Evolutionary conservation across 2,888 invertebrate genomes (phyloP), one percentile per base, ranked within the genome.

Genomic region (Nasonovia ribisnigri): DNA sequence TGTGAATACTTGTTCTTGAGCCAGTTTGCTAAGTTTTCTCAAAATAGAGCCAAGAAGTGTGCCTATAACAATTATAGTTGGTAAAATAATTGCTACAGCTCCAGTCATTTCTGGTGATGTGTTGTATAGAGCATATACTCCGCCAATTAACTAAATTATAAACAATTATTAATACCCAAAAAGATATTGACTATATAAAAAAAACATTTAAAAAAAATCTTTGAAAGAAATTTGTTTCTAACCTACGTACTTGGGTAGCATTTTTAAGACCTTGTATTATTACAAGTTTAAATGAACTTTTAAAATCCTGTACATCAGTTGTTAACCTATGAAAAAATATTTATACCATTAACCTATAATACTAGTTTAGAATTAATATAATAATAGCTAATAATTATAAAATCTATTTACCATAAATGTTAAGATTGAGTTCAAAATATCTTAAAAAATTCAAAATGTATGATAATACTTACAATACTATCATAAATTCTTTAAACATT

Each of bases 221-320:
- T n/a, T 42, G 1, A 88, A 88, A 51, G 13, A 94, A 77, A 90
- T 11, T 57, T 43, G 42, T 60, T 57, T 94, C 84, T 91, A 51
- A 93, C 43, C 43, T 88, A 94, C 84, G 95, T 94, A 99, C 98
- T 97, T 99, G 99, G 0, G 99, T 98, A 10, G 97, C 96, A 89
- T 98, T 98, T 94, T 98, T 96, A 57, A 99, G 96, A 1, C 99
- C 99, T 95, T 99, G 99, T 1, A 99, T 98, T 88, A 99, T 97
- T 48, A 98, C 98, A 95, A 98, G 97, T 95, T 99, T 99, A 95
- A 99, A 99, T 1, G 98, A 98, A 95, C 99, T 98, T 96, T 99
- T 99, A 95, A 99, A 99, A 95, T 99, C 99, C 96, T 99, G 99
- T 20, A 99, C 97, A 96, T 99, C 99, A 88, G 98, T 97, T 51